Base-by-base conservation (phyloP, 2,113 vertebrate species). In the Chlamydotis undulata region DNA sequence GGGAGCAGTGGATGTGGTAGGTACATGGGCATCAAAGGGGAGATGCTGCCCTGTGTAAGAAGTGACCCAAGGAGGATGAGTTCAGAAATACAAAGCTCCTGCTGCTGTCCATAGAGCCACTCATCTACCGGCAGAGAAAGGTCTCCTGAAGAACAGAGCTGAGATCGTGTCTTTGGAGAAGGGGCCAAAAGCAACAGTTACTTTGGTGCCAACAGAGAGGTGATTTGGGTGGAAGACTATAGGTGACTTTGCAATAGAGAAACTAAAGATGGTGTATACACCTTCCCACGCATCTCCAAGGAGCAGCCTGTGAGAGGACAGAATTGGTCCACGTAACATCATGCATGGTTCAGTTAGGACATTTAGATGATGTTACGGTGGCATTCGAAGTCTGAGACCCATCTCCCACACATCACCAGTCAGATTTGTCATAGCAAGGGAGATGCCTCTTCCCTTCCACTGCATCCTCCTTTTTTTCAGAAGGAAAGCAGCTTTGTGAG, bases 311-410 rank as follows among this genome's bases (percentile, higher is more conserved):
- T 57, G 64, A 64, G 31, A 84, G 56, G 31, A 83, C 61, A 52
- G 37, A 75, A 77, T 33, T 1, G 4, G 31, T 21, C 17, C 28
- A 9, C 0, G 4, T 23, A 56, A 64, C 1, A 0, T 24, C 53
- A 25, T 12, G 23, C 21, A 22, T 4, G 8, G 49, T 47, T 80
- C 37, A 25, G 33, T 35, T 15, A 33, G 83, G 57, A 19, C 19
- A 29, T 59, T 50, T 31, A 63, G 31, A 76, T 5, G 2, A 2
- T 0, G 0, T n/a, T 71, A 7, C 0, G 19, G 49, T 59, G 57
- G 29, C 56, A 37, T 89, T 69, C 65, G 7, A 49, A 74, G 49
- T 41, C 23, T 1, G 0, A 73, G 41, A 43, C 41, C 37, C 55
- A 88, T 7, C 37, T 74, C 35, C 21, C 10, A 78, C 28, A 37